Conservation (phyloP, 2,888 invertebrate genomes). For the Xylota sylvarum region DNA sequence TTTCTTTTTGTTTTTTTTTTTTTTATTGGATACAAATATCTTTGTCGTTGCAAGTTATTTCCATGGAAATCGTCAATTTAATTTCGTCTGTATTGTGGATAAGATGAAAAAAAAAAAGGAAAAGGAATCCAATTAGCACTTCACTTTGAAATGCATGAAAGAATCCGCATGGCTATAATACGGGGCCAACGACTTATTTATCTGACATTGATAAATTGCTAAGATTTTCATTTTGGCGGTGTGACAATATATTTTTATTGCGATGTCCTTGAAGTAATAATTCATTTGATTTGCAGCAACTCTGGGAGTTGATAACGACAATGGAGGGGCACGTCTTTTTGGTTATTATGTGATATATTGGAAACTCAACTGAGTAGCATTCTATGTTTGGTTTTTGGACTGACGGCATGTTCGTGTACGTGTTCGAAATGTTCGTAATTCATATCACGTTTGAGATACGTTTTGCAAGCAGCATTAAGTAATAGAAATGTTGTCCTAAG, state of each 20-base stretch:
- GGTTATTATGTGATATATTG: slow-evolving; percentile 34
- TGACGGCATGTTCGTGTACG: not conserved
- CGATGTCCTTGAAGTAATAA: slow-evolving; percentile 17
- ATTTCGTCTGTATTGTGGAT: slow-evolving; percentile 7
- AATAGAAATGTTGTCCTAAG: slow-evolving; percentile 12
- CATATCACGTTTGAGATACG: slow-evolving; percentile 33
- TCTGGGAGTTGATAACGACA: slow-evolving; percentile 2
- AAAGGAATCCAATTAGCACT: slow-evolving; percentile 4
- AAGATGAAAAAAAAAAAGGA: not conserved
- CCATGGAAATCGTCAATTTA: slow-evolving; percentile 2
- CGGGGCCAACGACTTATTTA: slow-evolving; percentile 8
- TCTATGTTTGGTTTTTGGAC: not conserved
- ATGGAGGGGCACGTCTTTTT: slow-evolving; percentile 24
- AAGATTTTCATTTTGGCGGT: slow-evolving; percentile 15
- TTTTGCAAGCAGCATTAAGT: slow-evolving; percentile 25
- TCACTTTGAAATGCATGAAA: not conserved
- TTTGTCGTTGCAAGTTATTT: not conserved
- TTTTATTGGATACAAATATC: not conserved
- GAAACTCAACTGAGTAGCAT: slow-evolving; percentile 4
- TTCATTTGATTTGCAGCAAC: not conserved
- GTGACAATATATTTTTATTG: slow-evolving; percentile 40
- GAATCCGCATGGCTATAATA: no score
- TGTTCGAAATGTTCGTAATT: not conserved
- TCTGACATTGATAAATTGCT: slow-evolving; percentile 25
- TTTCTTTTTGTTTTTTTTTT: no score